Percentiles rank a stretch among this genome's conserved stretches.
Conservation (phyloP, 1,140 invertebrate species). For the Coptotermes formosanus region DNA sequence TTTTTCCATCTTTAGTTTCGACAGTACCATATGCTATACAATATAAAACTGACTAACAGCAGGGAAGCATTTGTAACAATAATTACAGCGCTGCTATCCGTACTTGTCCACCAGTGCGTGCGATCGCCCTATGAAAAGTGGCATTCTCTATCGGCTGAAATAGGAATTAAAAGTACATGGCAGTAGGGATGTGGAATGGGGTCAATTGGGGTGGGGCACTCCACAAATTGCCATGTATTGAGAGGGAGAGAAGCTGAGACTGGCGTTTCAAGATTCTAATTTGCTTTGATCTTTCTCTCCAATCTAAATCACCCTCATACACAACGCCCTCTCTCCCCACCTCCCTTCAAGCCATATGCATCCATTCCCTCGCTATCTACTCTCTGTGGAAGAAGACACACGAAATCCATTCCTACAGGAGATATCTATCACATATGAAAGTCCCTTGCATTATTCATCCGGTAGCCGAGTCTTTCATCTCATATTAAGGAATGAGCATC, state of each 20-base stretch:
- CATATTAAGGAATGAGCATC: not conserved
- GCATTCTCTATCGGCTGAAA: slow-evolving; percentile 20
- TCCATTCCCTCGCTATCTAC: slow-evolving; percentile 2
- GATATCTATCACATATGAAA: not conserved
- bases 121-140: not conserved
- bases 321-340: not conserved
- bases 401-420: not conserved
- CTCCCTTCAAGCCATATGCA: slow-evolving; percentile 14
- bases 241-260: slow-evolving; percentile 19
- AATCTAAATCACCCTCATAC: slow-evolving; percentile 22
- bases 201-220: slow-evolving; percentile 22
- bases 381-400: not conserved
- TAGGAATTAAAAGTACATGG: slow-evolving; percentile 5
- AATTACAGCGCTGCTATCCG: not conserved
- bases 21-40: not conserved
- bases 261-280: slow-evolving; percentile 27
- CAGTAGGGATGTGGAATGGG: not conserved
- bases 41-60: not conserved
- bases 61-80: not conserved
- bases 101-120: not conserved
- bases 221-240: slow-evolving; percentile 18
- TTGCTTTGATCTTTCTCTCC: slow-evolving; percentile 22
- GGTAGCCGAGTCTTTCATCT: not conserved
- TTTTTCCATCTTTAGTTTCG: too few relatives aligned
- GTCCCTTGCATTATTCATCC: not conserved